Conservation (phyloP, 2,113 vertebrate species). For the Aix galericulata region DNA sequence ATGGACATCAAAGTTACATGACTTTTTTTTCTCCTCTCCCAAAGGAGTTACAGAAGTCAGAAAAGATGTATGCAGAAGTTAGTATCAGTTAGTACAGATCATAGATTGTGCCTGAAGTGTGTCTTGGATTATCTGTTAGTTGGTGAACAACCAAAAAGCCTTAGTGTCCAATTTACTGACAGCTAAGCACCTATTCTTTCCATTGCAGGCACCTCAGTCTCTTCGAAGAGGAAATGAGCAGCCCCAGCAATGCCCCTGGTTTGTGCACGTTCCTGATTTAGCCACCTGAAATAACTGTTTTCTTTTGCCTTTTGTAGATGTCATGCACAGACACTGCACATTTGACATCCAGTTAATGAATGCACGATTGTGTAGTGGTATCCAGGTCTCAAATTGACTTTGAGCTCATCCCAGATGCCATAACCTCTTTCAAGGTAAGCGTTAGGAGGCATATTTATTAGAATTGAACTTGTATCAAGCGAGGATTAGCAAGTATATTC, state of each 20-base stretch:
- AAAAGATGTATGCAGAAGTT: not conserved
- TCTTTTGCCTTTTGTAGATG: rapidly evolving
- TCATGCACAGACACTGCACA: rapidly evolving
- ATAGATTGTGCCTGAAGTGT: not conserved
- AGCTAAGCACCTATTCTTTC: not conserved
- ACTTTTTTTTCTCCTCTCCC: not conserved
- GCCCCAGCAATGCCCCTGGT: not conserved
- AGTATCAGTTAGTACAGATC: too few species aligned
- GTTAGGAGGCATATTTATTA: not conserved
- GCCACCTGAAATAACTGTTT: not conserved
- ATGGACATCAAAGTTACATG: not conserved
- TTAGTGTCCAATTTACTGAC: not conserved
- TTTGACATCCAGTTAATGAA: not conserved
- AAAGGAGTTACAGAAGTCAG: not conserved
- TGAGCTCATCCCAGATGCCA: not conserved
- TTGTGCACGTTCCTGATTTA: not conserved
- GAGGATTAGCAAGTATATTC: not conserved
- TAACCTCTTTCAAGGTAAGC: not conserved
- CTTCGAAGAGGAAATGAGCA: not conserved
- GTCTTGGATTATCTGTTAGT: not conserved
- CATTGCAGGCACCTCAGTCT: too few species aligned
- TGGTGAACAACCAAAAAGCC: not conserved
- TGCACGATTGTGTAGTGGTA: not conserved
- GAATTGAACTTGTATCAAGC: not conserved
- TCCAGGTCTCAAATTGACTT: not conserved